phyloP scores from a whole-genome alignment of 2,888 invertebrate species.

The Allophyes oxyacanthae region DNA sequence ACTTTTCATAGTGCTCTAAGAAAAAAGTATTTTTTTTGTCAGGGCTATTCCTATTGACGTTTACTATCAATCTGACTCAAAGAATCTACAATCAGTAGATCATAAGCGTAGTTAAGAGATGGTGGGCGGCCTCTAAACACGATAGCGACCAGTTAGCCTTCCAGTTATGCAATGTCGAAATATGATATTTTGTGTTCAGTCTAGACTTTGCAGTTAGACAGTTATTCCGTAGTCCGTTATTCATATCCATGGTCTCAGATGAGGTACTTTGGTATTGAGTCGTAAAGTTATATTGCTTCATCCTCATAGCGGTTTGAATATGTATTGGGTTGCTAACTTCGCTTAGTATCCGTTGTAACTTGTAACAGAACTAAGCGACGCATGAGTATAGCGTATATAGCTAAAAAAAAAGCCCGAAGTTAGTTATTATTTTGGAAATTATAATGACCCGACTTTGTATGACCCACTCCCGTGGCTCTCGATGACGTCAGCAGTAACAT shows the following conservation, averaged over 20 bases:
- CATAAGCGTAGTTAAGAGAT: slow-evolving; percentile 25
- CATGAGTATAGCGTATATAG: too few relatives aligned
- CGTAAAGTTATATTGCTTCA: slow-evolving; percentile 11
- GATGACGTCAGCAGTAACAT: too few relatives aligned
- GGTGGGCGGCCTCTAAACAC: slow-evolving; percentile 52
- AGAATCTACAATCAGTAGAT: too few relatives aligned
- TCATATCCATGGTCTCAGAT: slow-evolving; percentile 27
- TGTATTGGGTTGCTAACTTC: not conserved
- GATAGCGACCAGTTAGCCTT: slow-evolving; percentile 58
- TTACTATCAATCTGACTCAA: too few relatives aligned
- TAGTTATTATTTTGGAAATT: too few relatives aligned
- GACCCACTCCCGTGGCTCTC: too few relatives aligned
- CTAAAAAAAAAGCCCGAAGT: not conserved
- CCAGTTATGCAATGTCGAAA: slow-evolving; percentile 53
- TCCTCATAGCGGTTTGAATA: slow-evolving; percentile 8
- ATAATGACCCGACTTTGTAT: too few relatives aligned
- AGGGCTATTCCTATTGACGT: too few relatives aligned
- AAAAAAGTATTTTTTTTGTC: too few relatives aligned
- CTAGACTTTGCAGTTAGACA: slow-evolving; percentile 17
- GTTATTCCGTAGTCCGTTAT: not conserved
- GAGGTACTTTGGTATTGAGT: slow-evolving; percentile 4
- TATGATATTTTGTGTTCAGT: slow-evolving; percentile 29
- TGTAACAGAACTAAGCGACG: not conserved
- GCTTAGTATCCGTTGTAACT: not conserved
- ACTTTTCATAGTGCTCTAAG: too few relatives aligned